Evolutionary conservation across 1,140 invertebrate genomes (phyloP).

Genomic region (Sogatella furcifera): DNA sequence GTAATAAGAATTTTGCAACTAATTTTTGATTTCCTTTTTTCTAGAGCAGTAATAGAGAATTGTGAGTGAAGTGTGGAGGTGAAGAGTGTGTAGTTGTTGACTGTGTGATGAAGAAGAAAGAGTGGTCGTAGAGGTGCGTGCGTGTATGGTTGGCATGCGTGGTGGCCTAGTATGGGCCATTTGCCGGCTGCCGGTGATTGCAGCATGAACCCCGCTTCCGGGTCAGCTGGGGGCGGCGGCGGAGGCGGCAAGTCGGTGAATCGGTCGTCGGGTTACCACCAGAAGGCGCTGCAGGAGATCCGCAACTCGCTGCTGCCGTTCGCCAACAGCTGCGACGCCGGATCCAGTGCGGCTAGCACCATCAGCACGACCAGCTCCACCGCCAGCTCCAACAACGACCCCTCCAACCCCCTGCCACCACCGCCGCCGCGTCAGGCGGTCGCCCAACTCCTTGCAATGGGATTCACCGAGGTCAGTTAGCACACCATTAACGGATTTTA

Average conservation of each 20-base stretch:
- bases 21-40: no score
- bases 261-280: slow-evolving; percentile 71
- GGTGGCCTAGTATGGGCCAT: slow-evolving; percentile 51
- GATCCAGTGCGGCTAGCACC: slow-evolving; percentile 62
- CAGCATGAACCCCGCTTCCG: slow-evolving; percentile 57
- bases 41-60: no score
- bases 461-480: slow-evolving; percentile 50
- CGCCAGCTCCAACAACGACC: slow-evolving; percentile 50
- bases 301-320: slow-evolving; percentile 74
- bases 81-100: no score
- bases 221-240: slow-evolving; percentile 52
- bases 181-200: slow-evolving; percentile 24
- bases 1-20: no score
- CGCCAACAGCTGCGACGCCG: slow-evolving; percentile 51
- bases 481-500: no score
- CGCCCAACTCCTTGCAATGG: slow-evolving; percentile 47
- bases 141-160: slow-evolving; percentile 31
- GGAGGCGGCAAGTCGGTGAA: slow-evolving; percentile 46
- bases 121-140: slow-evolving; percentile 26
- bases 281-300: slow-evolving; percentile 76
- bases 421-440: slow-evolving; percentile 42
- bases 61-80: no score
- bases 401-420: slow-evolving; percentile 34
- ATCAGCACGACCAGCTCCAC: slow-evolving; percentile 54
- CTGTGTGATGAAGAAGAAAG: no score